Conservation (phyloP, 2,113 vertebrate species). For the Poecile atricapillus region DNA sequence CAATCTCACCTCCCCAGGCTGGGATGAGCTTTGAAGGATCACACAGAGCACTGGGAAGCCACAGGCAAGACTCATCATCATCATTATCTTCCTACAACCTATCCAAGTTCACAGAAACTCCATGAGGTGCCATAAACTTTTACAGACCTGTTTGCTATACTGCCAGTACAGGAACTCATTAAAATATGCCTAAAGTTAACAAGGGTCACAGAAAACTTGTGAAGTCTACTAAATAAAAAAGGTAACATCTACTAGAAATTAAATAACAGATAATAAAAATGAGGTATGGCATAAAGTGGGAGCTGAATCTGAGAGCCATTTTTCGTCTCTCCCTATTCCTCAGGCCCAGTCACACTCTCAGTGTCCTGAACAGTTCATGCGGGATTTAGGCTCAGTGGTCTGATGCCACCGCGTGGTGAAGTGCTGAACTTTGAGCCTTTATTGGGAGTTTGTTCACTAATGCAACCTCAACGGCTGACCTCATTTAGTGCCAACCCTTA, state of each 20-base stretch:
- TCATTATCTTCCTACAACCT: neutral
- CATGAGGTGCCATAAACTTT: neutral
- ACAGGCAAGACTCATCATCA: neutral
- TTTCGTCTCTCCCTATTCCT: neutral
- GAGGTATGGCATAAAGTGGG: neutral
- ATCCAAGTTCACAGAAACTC: neutral
- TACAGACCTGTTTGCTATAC: neutral
- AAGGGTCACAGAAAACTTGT: neutral
- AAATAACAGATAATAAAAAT: neutral
- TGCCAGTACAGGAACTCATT: neutral
- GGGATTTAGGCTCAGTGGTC: neutral
- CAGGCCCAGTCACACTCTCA: neutral
- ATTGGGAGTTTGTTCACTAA: neutral
- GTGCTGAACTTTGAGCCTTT: neutral
- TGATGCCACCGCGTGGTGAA: slow-evolving; percentile 56
- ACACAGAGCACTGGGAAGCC: neutral
- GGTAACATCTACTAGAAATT: neutral
- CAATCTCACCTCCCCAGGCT: neutral
- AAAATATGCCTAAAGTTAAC: neutral
- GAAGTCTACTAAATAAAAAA: neutral
- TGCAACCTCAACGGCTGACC: neutral
- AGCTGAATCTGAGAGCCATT: neutral
- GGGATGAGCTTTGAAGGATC: neutral
- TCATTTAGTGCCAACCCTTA: neutral
- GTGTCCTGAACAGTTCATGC: rapidly evolving